Evolutionary conservation across 2,888 invertebrate species (phyloP).

Genomic region (Cloeon dipterum): DNA sequence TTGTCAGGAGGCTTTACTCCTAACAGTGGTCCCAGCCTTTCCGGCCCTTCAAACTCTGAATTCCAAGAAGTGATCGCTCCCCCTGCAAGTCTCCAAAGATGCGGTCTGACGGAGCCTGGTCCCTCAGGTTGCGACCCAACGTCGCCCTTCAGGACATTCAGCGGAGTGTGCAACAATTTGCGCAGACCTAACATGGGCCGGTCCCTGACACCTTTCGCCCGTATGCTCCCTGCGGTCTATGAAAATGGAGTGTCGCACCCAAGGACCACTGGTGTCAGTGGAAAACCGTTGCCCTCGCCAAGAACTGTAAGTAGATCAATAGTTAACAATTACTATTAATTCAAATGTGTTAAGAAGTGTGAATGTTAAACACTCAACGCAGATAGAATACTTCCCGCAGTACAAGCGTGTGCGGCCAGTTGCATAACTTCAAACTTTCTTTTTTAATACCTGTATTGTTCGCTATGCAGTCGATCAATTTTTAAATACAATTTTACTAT

Average conservation of each 20-base stretch:
- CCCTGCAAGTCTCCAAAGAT: neutral
- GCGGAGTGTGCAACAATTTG: slow-evolving; percentile 74
- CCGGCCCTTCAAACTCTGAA: slow-evolving; percentile 11
- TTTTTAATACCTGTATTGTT: too few relatives aligned
- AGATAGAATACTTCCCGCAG: too few relatives aligned
- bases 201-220: slow-evolving; percentile 62
- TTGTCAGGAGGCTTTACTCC: slow-evolving; percentile 34
- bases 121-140: slow-evolving; percentile 1
- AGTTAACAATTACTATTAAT: too few relatives aligned
- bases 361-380: too few relatives aligned
- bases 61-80: slow-evolving; percentile 27
- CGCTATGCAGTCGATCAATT: too few relatives aligned
- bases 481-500: too few relatives aligned
- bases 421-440: too few relatives aligned
- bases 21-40: slow-evolving; percentile 47
- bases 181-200: slow-evolving; percentile 62
- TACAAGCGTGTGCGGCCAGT: too few relatives aligned
- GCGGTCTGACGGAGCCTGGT: neutral
- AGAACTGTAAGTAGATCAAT: too few relatives aligned
- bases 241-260: slow-evolving; percentile 79
- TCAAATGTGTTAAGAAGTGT: too few relatives aligned
- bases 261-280: slow-evolving; percentile 45
- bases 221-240: slow-evolving; percentile 64
- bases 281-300: slow-evolving; percentile 60
- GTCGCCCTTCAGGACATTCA: slow-evolving; percentile 31